These are phyloP conservation scores for Cossypha niveicapilla DNA, from an alignment of 2,797 vertebrate species.

Conservation along the genomic window DNA sequence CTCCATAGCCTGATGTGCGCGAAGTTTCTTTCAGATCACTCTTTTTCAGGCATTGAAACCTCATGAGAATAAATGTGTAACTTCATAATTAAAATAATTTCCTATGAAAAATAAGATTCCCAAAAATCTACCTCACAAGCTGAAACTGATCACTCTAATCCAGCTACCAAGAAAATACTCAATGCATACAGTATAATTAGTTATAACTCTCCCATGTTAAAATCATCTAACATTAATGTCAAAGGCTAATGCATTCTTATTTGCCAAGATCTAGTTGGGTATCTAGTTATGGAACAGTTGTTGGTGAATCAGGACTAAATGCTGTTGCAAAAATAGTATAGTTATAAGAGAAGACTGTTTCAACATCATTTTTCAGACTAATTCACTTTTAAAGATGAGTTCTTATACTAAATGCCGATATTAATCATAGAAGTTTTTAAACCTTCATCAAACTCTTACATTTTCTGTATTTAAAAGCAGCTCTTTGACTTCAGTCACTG, in stretches of 20 bases:
- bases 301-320: background rate
- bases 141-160: background rate
- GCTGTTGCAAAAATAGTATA: background rate
- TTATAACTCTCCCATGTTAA: background rate
- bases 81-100: background rate
- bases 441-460: background rate
- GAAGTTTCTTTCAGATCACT: background rate
- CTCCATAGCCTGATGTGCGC: background rate
- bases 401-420: background rate
- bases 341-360: background rate
- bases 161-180: background rate
- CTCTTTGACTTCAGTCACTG: background rate
- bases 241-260: background rate
- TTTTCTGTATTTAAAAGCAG: background rate
- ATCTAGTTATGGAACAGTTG: background rate
- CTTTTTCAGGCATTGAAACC: background rate
- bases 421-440: background rate
- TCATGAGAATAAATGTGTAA: background rate
- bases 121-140: background rate
- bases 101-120: background rate
- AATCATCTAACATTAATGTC: background rate
- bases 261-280: background rate
- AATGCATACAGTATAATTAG: background rate
- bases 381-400: background rate
- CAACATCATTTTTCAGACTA: background rate